phyloP scores from a whole-genome alignment of 2,888 invertebrate species.

The Himalopsyche anomala region DNA sequence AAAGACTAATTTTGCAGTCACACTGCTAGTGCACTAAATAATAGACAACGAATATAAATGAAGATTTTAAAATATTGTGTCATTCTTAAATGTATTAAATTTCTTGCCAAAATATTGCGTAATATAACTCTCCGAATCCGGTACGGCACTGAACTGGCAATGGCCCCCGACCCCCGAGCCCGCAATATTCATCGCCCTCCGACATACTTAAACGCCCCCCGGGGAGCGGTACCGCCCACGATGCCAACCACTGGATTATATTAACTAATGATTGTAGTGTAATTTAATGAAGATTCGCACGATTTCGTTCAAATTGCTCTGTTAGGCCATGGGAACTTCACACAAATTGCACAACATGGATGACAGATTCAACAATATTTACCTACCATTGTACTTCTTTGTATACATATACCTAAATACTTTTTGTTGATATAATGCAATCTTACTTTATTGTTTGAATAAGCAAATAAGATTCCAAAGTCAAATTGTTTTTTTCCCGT shows the following conservation, averaged over 20 bases:
- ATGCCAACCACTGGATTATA: slow-evolving; percentile 42
- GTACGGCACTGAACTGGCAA: slow-evolving; percentile 48
- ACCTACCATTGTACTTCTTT: not conserved
- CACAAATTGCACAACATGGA: not conserved
- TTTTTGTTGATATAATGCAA: no score
- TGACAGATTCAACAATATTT: slow-evolving; percentile 23
- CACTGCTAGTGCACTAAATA: no score
- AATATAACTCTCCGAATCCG: not conserved
- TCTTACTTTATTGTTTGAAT: no score
- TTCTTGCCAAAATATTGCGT: not conserved
- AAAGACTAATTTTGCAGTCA: no score
- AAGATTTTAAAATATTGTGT: not conserved
- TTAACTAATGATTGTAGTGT: slow-evolving; percentile 43
- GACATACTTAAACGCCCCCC: slow-evolving; percentile 43
- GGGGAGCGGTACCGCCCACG: slow-evolving; percentile 43
- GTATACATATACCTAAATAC: no score
- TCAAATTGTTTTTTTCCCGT: no score
- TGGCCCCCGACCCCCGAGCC: slow-evolving; percentile 45
- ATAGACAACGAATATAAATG: no score
- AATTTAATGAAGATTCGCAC: slow-evolving; percentile 43
- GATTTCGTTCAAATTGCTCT: slow-evolving; percentile 40
- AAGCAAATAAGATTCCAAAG: no score
- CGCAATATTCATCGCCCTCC: slow-evolving; percentile 45
- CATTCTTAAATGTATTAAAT: not conserved
- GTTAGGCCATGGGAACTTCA: slow-evolving; percentile 35